These are phyloP conservation scores for Alfaro cultratus DNA, from an alignment of 2,797 vertebrate genomes.

Conservation along the genomic window DNA sequence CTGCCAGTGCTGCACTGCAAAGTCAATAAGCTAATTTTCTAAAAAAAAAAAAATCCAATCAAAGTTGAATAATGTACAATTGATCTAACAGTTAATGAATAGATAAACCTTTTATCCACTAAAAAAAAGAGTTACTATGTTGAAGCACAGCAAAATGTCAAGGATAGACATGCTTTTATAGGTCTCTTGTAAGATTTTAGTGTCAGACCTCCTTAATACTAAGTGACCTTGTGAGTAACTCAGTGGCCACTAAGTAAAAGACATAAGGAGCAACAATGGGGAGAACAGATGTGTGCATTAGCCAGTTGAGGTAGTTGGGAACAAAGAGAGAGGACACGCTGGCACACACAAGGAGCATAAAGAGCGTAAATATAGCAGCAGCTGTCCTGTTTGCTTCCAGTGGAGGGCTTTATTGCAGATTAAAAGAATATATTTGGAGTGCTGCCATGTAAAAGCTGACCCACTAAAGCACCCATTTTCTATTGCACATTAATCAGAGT, in stretches of 20 bases:
- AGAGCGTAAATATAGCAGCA: neutral
- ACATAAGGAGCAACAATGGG: neutral
- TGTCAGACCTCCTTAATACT: neutral
- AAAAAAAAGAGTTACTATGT: neutral
- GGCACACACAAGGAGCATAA: neutral
- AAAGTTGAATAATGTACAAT: neutral
- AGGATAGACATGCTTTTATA: neutral
- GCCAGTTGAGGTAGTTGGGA: neutral
- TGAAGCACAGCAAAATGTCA: neutral
- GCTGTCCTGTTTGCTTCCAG: slow-evolving; percentile 2
- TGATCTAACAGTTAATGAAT: neutral
- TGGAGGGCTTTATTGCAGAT: neutral
- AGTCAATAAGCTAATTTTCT: neutral
- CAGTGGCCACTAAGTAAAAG: neutral
- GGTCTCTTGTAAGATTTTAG: neutral
- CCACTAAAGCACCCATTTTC: slow-evolving; percentile 1
- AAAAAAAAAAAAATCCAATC: neutral
- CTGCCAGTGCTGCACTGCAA: neutral
- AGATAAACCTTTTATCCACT: neutral
- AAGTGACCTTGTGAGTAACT: neutral
- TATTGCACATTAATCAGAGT: neutral
- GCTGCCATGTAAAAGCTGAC: neutral
- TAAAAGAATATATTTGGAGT: slow-evolving; percentile 2
- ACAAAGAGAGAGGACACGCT: neutral
- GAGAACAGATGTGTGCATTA: neutral